phyloP scores from a whole-genome alignment of 2,888 invertebrate species.

The Phengaris alcon region DNA sequence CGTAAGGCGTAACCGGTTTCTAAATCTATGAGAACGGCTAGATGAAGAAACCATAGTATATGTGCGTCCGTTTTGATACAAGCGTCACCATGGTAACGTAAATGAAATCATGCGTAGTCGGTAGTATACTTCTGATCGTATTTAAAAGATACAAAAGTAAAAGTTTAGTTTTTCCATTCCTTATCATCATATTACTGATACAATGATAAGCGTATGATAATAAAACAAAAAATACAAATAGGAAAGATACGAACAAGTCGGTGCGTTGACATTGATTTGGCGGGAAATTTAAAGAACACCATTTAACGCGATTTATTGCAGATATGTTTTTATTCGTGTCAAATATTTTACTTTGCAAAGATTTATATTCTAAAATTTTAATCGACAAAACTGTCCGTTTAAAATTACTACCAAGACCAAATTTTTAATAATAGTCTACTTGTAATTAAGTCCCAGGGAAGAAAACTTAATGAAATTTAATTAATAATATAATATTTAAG shows the following conservation, averaged over 20 bases:
- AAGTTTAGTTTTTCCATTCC: background rate
- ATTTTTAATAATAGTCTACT: too few relatives aligned
- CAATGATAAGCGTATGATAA: slow-evolving; percentile 3
- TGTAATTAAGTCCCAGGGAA: too few relatives aligned
- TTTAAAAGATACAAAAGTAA: background rate
- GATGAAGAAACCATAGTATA: background rate
- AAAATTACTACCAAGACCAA: too few relatives aligned
- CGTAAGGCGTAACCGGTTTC: background rate
- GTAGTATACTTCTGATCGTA: background rate
- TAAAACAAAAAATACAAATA: background rate
- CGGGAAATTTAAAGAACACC: background rate
- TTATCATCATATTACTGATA: slow-evolving; percentile 1
- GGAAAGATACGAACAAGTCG: background rate
- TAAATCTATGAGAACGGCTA: background rate
- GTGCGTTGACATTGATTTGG: background rate
- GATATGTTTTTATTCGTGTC: background rate
- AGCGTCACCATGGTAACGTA: slow-evolving; percentile 1
- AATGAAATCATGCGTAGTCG: background rate
- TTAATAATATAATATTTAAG: too few relatives aligned
- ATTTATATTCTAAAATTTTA: too few relatives aligned
- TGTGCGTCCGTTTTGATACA: slow-evolving; percentile 1
- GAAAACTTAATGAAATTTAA: too few relatives aligned
- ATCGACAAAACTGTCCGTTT: too few relatives aligned
- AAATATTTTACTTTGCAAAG: background rate
- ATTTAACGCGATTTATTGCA: background rate